phyloP scores from a whole-genome alignment of 2,888 invertebrate genomes.

The Nomada goodeniana region DNA sequence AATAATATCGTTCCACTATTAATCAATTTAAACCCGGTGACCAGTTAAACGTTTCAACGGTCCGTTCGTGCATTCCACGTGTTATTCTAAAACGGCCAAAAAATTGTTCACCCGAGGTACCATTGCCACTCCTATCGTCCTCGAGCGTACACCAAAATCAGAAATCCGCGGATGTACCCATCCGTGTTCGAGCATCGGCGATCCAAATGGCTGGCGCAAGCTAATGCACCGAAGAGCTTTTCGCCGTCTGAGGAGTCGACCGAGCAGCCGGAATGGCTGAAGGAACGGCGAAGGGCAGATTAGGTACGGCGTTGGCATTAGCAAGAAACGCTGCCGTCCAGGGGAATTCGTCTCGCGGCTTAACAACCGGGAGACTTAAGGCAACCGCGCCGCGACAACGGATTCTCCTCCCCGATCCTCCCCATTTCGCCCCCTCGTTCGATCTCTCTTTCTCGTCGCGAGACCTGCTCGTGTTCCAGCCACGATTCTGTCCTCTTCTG shows the following conservation, averaged over 20 bases:
- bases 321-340: conserved; percentile 71
- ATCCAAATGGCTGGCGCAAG: neutral
- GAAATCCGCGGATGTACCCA: neutral
- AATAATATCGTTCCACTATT: too few relatives aligned
- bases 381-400: conserved; percentile 55
- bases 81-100: too few relatives aligned
- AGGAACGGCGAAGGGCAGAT: conserved; percentile 69
- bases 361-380: conserved; percentile 70
- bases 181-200: neutral
- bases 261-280: conserved; percentile 64
- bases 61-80: too few relatives aligned
- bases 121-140: neutral
- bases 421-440: neutral
- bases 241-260: conserved; percentile 43
- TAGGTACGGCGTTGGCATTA: conserved; percentile 72
- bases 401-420: conserved; percentile 10
- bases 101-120: too few relatives aligned
- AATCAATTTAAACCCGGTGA: too few relatives aligned
- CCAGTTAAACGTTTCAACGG: too few relatives aligned
- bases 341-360: conserved; percentile 75
- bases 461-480: neutral
- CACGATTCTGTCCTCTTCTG: conserved; percentile 37
- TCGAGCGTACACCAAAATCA: conserved; percentile 8
- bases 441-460: neutral
- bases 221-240: conserved; percentile 70